These are phyloP conservation scores for Pseudococcus viburni DNA, from an alignment of 2,888 invertebrate species.

Conservation along the genomic window DNA sequence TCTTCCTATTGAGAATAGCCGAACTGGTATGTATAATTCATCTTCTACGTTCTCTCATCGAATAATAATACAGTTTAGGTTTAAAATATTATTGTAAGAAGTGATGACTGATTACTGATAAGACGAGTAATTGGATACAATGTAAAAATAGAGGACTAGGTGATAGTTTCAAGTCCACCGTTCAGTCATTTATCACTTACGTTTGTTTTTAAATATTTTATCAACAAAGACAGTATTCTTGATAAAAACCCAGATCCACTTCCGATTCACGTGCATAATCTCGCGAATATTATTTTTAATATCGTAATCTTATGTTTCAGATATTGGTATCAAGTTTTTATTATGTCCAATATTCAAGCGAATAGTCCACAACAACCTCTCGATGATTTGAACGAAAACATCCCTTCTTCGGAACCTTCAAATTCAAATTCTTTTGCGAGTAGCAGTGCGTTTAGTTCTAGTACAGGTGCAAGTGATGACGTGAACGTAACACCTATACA, in stretches of 20 bases:
- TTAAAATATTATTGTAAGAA: no score
- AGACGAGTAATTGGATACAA: background rate
- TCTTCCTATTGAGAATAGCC: no score
- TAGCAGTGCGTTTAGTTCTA: background rate
- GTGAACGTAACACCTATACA: background rate
- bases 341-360: slow-evolving; percentile 32
- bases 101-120: background rate
- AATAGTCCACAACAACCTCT: background rate
- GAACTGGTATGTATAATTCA: no score
- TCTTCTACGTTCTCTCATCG: no score
- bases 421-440: background rate
- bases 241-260: no score
- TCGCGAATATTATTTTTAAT: background rate
- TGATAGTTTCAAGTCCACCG: background rate
- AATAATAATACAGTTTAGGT: no score
- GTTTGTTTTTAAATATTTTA: background rate
- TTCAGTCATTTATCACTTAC: background rate
- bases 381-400: background rate
- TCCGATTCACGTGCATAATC: background rate
- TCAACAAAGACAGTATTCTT: background rate
- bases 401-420: background rate
- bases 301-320: background rate
- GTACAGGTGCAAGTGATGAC: background rate
- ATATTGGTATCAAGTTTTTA: background rate
- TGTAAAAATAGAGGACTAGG: background rate